Evolutionary conservation across 2,888 invertebrate species (phyloP).

Genomic region (Synanthedon myopaeformis): DNA sequence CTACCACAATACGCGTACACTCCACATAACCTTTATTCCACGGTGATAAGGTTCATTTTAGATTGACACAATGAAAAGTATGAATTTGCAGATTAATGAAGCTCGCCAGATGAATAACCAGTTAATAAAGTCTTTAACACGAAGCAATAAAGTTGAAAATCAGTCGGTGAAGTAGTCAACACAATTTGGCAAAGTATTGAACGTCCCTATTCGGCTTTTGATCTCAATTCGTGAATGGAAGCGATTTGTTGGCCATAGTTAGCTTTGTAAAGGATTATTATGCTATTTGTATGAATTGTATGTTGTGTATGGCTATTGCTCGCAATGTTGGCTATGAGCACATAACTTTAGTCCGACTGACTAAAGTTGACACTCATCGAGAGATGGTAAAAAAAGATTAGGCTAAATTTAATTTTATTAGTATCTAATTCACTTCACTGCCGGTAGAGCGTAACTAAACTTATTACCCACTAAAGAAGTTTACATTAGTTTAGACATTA

Average conservation of each 20-base stretch:
- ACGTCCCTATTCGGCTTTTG: constrained; percentile 30
- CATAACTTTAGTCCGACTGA: constrained; percentile 8
- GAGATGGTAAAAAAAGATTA: no score
- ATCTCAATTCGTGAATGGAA: constrained; percentile 64
- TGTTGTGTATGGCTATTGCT: neutral
- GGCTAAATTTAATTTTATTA: no score
- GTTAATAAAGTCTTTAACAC: neutral
- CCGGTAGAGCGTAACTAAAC: no score
- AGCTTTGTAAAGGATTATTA: constrained; percentile 32
- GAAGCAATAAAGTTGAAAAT: neutral
- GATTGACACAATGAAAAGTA: neutral
- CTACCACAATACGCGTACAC: constrained; percentile 2
- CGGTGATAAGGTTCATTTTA: neutral
- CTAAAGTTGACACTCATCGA: no score
- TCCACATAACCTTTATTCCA: neutral
- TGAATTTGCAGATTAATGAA: constrained; percentile 1
- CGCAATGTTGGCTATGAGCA: no score
- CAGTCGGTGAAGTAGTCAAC: neutral
- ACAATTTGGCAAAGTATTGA: neutral
- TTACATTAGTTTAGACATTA: no score
- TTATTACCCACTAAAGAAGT: no score
- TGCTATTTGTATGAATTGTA: constrained; percentile 2
- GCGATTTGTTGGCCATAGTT: constrained; percentile 46
- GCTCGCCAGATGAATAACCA: neutral
- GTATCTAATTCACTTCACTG: no score